Conservation (phyloP, 1,140 invertebrate species). For the Aphaenogaster rudis region DNA sequence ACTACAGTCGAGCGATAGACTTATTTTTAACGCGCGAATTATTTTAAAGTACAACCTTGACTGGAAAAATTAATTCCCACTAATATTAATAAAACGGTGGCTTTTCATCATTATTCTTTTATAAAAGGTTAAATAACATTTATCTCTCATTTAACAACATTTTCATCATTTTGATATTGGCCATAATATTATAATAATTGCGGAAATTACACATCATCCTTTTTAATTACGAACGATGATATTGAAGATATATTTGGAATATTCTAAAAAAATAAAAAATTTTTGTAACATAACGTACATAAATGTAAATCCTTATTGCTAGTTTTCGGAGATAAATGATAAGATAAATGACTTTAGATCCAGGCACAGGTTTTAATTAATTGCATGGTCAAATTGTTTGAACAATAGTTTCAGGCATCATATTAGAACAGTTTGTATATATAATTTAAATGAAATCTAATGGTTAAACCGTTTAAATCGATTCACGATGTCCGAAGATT, state of each 20-base stretch:
- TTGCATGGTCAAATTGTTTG: background rate
- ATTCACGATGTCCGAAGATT: background rate
- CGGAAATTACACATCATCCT: slow-evolving; percentile 6
- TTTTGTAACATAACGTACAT: background rate
- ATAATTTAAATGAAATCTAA: background rate
- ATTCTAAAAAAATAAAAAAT: background rate
- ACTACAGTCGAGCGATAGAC: background rate
- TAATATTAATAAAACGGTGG: background rate
- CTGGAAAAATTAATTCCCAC: background rate
- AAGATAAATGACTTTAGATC: background rate
- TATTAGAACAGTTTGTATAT: background rate
- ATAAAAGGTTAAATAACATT: background rate
- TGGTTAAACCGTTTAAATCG: background rate
- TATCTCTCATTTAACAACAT: background rate
- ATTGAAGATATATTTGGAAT: background rate
- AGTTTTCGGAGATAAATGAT: background rate
- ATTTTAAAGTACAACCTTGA: slow-evolving; percentile 4
- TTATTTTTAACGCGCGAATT: slow-evolving; percentile 28
- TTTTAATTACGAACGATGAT: background rate
- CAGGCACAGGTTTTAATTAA: background rate
- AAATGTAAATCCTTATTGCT: background rate
- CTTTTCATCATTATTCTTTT: background rate
- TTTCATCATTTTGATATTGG: background rate
- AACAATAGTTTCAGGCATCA: slow-evolving; percentile 1
- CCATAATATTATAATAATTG: background rate